These are phyloP conservation scores for Dermatemys mawii DNA, from an alignment of 2,113 vertebrate genomes.

Conservation along the genomic window DNA sequence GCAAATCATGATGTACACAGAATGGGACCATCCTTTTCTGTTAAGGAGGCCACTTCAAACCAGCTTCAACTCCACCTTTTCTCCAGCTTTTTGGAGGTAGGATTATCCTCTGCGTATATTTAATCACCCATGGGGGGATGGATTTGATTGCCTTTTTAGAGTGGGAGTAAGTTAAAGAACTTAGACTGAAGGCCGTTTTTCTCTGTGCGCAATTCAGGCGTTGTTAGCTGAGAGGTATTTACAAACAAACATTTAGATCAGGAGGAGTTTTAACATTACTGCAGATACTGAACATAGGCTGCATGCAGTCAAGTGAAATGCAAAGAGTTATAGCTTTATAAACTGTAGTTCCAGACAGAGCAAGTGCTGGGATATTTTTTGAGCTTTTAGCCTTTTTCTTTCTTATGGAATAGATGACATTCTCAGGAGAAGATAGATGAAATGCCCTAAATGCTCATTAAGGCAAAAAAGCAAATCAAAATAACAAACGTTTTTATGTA, in stretches of 20 bases:
- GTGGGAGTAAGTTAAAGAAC: constrained; percentile 63
- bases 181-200: constrained; percentile 7
- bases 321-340: not conserved
- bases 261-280: not conserved
- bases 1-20: constrained; percentile 85
- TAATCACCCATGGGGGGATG: constrained; percentile 68
- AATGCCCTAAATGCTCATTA: not conserved
- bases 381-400: not conserved
- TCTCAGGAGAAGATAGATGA: not conserved
- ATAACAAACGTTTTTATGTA: constrained; percentile 24
- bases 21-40: constrained; percentile 88
- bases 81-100: constrained; percentile 69
- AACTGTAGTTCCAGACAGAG: not conserved
- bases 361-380: not conserved
- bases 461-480: constrained; percentile 17
- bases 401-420: constrained; percentile 15
- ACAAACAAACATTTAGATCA: not conserved
- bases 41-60: constrained; percentile 87
- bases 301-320: not conserved
- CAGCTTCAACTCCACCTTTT: constrained; percentile 71
- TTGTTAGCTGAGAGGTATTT: constrained; percentile 26
- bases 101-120: constrained; percentile 75
- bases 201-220: not conserved
- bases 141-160: constrained; percentile 74
- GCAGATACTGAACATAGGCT: not conserved